Evolutionary conservation across 1,140 invertebrate genomes (phyloP).

Genomic region (Eueides isabella): DNA sequence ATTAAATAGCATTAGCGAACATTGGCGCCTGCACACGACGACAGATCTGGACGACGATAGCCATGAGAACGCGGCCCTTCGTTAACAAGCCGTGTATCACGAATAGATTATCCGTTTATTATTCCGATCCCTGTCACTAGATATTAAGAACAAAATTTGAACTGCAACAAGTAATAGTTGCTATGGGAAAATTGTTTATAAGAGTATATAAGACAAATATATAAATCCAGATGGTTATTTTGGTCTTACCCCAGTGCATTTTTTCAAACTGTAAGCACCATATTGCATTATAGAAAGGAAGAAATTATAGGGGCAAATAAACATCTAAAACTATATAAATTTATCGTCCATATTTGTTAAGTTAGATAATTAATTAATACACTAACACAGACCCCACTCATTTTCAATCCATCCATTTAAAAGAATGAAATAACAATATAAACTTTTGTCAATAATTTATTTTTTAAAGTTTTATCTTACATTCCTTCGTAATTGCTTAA

Average conservation of each 20-base stretch:
- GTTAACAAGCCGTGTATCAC: conserved; percentile 60
- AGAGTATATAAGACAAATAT: not conserved
- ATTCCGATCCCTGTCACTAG: conserved; percentile 30
- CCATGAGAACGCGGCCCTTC: conserved; percentile 56
- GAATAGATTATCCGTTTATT: conserved; percentile 51
- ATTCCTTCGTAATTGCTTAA: not conserved
- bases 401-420: not conserved
- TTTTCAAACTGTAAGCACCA: not conserved
- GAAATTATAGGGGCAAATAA: not conserved
- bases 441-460: not conserved
- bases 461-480: not conserved
- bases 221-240: not conserved
- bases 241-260: not conserved
- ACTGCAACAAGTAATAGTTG: conserved; percentile 13
- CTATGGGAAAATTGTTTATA: not conserved
- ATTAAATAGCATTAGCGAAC: conserved; percentile 78
- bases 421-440: not conserved
- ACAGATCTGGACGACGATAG: conserved; percentile 64
- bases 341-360: no score
- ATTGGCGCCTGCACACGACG: conserved; percentile 74
- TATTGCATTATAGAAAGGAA: not conserved
- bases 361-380: no score
- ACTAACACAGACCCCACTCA: not conserved
- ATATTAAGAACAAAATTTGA: conserved; percentile 30
- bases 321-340: not conserved